Evolutionary conservation across 2,797 vertebrate species (phyloP), one percentile per base, ranked within the genome.

Genomic region (Champsocephalus gunnari): DNA sequence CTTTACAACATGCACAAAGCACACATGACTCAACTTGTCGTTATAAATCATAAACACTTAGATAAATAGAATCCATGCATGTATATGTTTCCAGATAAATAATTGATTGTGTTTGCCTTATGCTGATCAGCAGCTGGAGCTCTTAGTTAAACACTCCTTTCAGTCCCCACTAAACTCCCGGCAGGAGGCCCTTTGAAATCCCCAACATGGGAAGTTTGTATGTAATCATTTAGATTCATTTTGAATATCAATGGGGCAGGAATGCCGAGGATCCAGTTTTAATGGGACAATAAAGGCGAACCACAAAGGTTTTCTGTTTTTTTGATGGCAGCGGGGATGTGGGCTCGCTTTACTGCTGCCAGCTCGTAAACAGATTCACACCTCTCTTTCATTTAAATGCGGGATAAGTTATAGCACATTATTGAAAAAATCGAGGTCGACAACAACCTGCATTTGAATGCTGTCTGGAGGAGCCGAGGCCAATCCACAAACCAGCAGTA

Each of bases 381-480:
- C 93, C 93, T 94, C 92, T 76, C 85, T 87, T 87, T 92, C 89
- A 95, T 96, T 94, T 94, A 94, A 94, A 95, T 95, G 86, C 81
- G 66, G 71, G 87, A 88, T 93, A 88, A 92, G 87, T 94, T 94
- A 93, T 89, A 92, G 92, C 92, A 89, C 93, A 89, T 93, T 92
- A 95, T 91, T 94, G 91, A 84, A 85, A 80, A 87, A 83, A 80
- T 86, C 87, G 73, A 91, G 89, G 57, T 88, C 74, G 83, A 90
- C 88, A 87, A 86, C 84, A 87, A 88, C 82, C 76, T 92, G 93
- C 93, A 95, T 95, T 82, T 95, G 92, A 95, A 95, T 94, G 73
- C 48, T 89, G 94, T 95, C 94, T 95, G 94, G 87, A 17, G 79
- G 82, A 87, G 76, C 32, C 55, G 64, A 66, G 75, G 86, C 87